Evolutionary conservation across 2,888 invertebrate species (phyloP), one percentile per base, ranked within the genome.

Genomic region (Eupithecia vulgata): DNA sequence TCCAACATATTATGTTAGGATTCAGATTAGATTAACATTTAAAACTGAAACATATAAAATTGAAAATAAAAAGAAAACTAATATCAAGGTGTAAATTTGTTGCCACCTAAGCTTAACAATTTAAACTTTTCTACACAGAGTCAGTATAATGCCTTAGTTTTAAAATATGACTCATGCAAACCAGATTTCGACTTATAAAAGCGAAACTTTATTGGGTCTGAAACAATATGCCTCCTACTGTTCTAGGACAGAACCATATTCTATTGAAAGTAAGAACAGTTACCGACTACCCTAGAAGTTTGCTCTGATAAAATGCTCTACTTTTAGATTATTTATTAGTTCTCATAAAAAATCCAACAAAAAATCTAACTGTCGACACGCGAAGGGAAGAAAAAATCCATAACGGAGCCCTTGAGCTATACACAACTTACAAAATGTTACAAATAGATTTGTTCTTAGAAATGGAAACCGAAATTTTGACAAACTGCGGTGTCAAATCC

Each of bases 381-480:
- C 81, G 81, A 76, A 81, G 79, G 77, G 76, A 83, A 83, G 77
- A 76, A 84, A 76, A 77, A 75, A 81, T 88, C 88, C 87, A 87
- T 93, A 94, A 93, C 93, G 94, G 93, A 57, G 82, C 87, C 85
- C 85, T 82, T 84, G 84, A 88, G 83, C 85, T 84, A 78, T 81
- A 83, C 83, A 84, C 88, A 89, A 87, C 80, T 84, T 81, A 90
- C 90, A 88, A 91, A n/a, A 90, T 84, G 84, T 80, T 80, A 74
- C 75, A 85, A 73, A 86, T 84, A 82, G 83, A 81, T 79, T 82
- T 80, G 80, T 94, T 94, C 94, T 85, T 76, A 90, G 94, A 94
- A 93, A 88, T 84, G 79, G 87, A 91, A 93, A 94, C 94, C 93
- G 90, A 94, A 89, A 93, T 93, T 92, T 93, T 92, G 92, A 93